Conservation (phyloP, 2,888 invertebrate genomes). For the Drosophila stalkeri region DNA sequence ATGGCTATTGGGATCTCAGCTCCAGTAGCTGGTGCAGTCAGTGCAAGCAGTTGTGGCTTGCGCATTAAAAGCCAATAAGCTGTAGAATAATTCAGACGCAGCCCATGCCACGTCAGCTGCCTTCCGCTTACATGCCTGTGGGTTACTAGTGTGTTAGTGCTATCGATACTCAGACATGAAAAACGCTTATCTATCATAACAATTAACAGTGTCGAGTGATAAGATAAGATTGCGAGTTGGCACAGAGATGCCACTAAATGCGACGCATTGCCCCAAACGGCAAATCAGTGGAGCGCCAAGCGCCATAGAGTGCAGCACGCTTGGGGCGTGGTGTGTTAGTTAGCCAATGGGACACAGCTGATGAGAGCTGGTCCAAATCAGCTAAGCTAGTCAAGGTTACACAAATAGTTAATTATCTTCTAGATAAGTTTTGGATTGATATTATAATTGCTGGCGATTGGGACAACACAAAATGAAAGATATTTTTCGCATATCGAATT, state of each 20-base stretch:
- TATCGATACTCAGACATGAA: constrained; percentile 35
- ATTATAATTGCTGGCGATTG: no score
- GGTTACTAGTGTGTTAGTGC: constrained; percentile 35
- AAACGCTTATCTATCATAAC: constrained; percentile 40
- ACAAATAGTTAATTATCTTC: neutral
- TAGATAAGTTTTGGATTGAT: constrained; percentile 2
- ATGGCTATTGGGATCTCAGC: constrained; percentile 37
- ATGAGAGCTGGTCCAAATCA: neutral
- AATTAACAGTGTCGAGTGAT: constrained; percentile 50
- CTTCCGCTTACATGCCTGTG: neutral
- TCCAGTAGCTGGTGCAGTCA: constrained; percentile 3
- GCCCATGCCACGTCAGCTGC: neutral
- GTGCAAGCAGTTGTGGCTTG: constrained; percentile 39
- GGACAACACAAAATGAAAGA: constrained; percentile 61
- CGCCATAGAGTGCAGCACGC: constrained; percentile 32
- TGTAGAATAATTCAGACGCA: constrained; percentile 59
- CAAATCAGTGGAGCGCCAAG: constrained; percentile 45
- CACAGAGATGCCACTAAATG: constrained; percentile 24
- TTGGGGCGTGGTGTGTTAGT: neutral
- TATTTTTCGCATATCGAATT: constrained; percentile 34
- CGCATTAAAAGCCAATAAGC: constrained; percentile 78
- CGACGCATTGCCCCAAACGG: constrained; percentile 9
- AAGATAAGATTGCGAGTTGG: constrained; percentile 45
- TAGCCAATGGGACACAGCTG: neutral
- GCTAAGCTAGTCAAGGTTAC: neutral